phyloP scores from a whole-genome alignment of 2,888 invertebrate genomes.

The Pachymerium ferrugineum region DNA sequence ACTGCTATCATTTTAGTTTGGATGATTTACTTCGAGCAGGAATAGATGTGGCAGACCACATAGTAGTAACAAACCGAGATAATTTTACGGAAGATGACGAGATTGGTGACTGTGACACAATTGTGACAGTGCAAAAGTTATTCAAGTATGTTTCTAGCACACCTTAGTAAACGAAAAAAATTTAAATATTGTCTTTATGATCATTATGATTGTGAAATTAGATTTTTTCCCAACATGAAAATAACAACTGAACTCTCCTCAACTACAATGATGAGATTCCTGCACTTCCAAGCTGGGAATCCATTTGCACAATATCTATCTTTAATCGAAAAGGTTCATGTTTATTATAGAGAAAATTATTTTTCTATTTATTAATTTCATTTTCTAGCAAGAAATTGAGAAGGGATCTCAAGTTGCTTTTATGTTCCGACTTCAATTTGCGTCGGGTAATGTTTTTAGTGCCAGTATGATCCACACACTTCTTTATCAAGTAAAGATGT shows the following conservation, averaged over 20 bases:
- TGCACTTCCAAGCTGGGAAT: conserved; percentile 97
- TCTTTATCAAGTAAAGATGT: conserved; percentile 58
- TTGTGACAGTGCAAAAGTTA: conserved; percentile 97
- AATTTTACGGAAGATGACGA: conserved; percentile 92
- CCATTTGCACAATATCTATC: conserved; percentile 93
- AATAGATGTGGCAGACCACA: conserved; percentile 91
- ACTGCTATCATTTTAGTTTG: conserved; percentile 55
- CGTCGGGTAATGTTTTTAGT: conserved; percentile 95
- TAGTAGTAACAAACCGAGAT: conserved; percentile 91
- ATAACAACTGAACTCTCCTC: conserved; percentile 96
- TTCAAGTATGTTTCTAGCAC: conserved; percentile 67
- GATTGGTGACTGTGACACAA: conserved; percentile 94
- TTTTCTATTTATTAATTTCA: not conserved
- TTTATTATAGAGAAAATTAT: not conserved
- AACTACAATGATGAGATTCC: conserved; percentile 97
- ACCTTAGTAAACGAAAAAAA: not conserved
- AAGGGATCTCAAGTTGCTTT: conserved; percentile 96
- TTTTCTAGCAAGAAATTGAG: conserved; percentile 84
- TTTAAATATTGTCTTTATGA: no score
- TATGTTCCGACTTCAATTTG: conserved; percentile 97
- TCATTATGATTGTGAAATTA: no score
- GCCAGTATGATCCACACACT: conserved; percentile 97
- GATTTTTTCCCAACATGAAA: conserved; percentile 96
- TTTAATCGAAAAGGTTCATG: conserved; percentile 92
- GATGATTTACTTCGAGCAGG: conserved; percentile 92